Evolutionary conservation across 2,797 vertebrate genomes (phyloP), one percentile per base, ranked within the genome.

Genomic region (Pantherophis vulpinus): DNA sequence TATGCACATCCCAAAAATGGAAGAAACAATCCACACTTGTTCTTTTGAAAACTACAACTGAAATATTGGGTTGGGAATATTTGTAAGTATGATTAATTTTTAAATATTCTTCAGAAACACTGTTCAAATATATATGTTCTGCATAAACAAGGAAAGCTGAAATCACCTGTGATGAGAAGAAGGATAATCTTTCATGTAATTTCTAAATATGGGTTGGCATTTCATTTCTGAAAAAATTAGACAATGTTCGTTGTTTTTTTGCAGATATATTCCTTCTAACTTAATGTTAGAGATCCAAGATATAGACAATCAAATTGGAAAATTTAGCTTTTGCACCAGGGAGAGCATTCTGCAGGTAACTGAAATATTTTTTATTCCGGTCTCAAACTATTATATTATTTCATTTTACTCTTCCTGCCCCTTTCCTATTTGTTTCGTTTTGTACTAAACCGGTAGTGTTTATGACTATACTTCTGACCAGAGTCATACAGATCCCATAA

Each of bases 271-370:
- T 79, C 98, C 98, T 9, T 92, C 97, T 58, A 95, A 93, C 56
- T 97, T 98, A 70, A 96, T 96, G 92, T 93, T 98, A 94, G 97
- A 96, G 55, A 97, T 98, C 95, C 97, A 98, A 94, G 98, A 98
- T 91, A 96, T 98, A 13, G 97, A 98, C 91, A 97, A 97, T 91
- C 97, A 98, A 90, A 96, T 98, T 51, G 97, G 98, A 94, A 98
- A 97, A 89, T 98, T 98, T 94, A 98, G 97, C 96, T 98, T 98
- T 97, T 91, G 88, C 94, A 97, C 97, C 27, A 97, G 96, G 93
- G 97, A 98, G 92, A 51, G 94, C 20, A 93, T 98, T 94, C 92
- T 97, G 86, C 96, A 97, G 93, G 98, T 98, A 95, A 96, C 94
- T 25, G 5, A 0, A 86, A 86, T 88, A 54, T 89, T 92, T 29